These are phyloP conservation scores for Ashinkailepas kermadecensis DNA, from an alignment of 2,888 invertebrate genomes.

Conservation along the genomic window DNA sequence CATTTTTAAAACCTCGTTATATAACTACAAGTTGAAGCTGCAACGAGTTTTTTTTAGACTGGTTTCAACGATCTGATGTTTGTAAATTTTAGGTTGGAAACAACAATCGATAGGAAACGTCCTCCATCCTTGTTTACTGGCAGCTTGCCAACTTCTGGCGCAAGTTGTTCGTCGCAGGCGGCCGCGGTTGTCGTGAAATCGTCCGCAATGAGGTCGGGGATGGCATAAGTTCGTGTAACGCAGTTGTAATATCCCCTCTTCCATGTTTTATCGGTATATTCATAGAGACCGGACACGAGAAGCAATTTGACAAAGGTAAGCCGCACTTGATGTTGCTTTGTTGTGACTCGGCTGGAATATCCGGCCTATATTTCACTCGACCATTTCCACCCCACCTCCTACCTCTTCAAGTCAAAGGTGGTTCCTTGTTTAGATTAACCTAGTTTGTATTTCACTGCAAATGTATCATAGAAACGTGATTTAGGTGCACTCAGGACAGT, in stretches of 20 bases:
- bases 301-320: background rate
- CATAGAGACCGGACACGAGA: background rate
- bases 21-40: too few species aligned
- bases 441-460: too few species aligned
- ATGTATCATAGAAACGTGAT: too few species aligned
- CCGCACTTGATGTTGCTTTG: too few species aligned
- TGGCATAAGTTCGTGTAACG: background rate
- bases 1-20: too few species aligned
- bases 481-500: too few species aligned
- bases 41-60: too few species aligned
- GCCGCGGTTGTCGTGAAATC: conserved; percentile 20
- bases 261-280: background rate
- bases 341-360: too few species aligned
- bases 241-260: background rate
- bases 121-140: conserved; percentile 20
- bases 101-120: background rate
- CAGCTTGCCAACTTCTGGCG: conserved; percentile 20
- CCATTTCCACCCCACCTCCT: too few species aligned
- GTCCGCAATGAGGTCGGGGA: conserved; percentile 1
- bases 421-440: too few species aligned
- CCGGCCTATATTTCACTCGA: too few species aligned
- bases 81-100: background rate
- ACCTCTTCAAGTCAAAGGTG: too few species aligned
- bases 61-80: background rate
- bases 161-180: conserved; percentile 18